phyloP scores from a whole-genome alignment of 2,113 vertebrate species.

The Elachura formosa region DNA sequence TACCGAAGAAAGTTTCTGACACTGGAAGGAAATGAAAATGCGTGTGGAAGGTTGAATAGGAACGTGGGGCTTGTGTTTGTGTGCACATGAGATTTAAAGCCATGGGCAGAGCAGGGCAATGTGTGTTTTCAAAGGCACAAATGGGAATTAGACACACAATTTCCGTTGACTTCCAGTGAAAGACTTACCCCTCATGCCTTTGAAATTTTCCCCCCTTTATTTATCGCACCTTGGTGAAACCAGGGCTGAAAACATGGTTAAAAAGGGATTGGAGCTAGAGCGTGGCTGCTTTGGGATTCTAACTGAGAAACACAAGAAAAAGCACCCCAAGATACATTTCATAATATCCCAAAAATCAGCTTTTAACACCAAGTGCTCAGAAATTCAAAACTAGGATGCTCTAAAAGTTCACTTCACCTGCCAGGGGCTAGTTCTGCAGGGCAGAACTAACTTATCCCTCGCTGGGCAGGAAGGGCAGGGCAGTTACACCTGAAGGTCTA shows the following conservation, averaged over 20 bases:
- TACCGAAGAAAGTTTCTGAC: not conserved
- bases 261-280: not conserved
- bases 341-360: not conserved
- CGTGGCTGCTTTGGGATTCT: not conserved
- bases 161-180: not conserved
- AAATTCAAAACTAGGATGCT: not conserved
- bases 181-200: not conserved
- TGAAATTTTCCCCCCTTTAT: not conserved
- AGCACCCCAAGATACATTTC: not conserved
- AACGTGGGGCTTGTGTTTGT: not conserved
- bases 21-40: slow-evolving; percentile 17
- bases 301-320: not conserved
- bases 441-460: not conserved
- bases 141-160: not conserved
- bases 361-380: not conserved
- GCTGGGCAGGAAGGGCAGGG: not conserved
- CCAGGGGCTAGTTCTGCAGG: not conserved
- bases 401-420: not conserved
- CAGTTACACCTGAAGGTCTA: not conserved
- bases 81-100: slow-evolving; percentile 11
- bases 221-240: not conserved
- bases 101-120: not conserved
- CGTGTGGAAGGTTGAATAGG: not conserved
- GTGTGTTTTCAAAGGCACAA: not conserved
- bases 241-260: not conserved